Percentiles rank a stretch among this genome's conserved stretches.
phyloP scores from a whole-genome alignment of 1,140 invertebrate genomes.

The Zaprionus tsacasi region DNA sequence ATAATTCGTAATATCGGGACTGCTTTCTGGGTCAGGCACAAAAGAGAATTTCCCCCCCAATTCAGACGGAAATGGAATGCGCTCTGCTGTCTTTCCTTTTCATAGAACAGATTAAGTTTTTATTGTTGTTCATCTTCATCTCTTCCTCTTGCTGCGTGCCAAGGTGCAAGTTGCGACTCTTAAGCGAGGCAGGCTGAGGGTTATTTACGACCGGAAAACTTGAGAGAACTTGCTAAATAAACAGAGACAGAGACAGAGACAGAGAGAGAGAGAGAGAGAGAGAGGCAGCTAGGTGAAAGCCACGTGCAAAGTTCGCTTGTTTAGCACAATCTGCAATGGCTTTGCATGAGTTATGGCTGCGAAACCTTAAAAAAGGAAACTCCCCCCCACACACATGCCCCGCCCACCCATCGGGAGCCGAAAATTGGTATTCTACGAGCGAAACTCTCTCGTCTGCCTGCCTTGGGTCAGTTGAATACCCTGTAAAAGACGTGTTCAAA shows the following conservation, averaged over 20 bases:
- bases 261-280: neutral
- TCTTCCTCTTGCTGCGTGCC: slow-evolving; percentile 3
- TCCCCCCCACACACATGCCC: slow-evolving; percentile 11
- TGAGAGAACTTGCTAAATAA: slow-evolving; percentile 35
- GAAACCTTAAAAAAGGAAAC: neutral
- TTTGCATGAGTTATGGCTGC: slow-evolving; percentile 16
- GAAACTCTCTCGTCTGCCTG: neutral
- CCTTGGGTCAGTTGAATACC: slow-evolving; percentile 15
- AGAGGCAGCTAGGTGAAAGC: slow-evolving; percentile 13
- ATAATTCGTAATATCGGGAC: slow-evolving; percentile 15
- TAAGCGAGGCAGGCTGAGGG: neutral
- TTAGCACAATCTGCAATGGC: slow-evolving; percentile 1
- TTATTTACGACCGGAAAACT: slow-evolving; percentile 37
- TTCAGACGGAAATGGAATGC: slow-evolving; percentile 17
- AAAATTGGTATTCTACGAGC: slow-evolving; percentile 48
- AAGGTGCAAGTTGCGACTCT: slow-evolving; percentile 8
- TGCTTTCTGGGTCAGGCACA: slow-evolving; percentile 35
- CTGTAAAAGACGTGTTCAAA: neutral
- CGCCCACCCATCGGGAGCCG: slow-evolving; percentile 3
- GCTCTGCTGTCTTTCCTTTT: neutral
- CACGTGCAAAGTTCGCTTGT: neutral
- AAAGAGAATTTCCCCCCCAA: slow-evolving; percentile 12
- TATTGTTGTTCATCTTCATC: slow-evolving; percentile 24
- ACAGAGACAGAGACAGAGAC: slow-evolving; percentile 27
- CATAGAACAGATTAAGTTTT: slow-evolving; percentile 42